These are phyloP conservation scores for Hemichromis elongatus DNA, from an alignment of 2,113 vertebrate genomes.

Conservation along the genomic window DNA sequence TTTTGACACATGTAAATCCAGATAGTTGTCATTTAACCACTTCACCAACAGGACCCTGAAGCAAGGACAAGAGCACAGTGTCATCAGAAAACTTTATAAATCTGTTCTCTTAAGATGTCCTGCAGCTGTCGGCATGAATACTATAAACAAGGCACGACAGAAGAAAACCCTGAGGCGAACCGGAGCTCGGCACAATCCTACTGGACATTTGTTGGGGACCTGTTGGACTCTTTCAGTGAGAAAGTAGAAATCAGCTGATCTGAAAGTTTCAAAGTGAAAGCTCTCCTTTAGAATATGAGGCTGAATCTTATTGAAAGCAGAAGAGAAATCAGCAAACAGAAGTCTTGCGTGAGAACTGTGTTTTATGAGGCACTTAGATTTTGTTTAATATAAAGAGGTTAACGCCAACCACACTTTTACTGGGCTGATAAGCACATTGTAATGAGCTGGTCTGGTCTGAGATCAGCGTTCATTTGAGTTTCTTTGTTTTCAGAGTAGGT, in stretches of 20 bases:
- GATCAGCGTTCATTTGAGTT: not conserved
- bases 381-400: not conserved
- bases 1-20: not conserved
- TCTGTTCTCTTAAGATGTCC: not conserved
- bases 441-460: not conserved
- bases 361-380: not conserved
- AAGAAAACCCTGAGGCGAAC: not conserved
- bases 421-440: not conserved
- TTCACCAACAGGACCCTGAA: not conserved
- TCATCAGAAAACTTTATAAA: not conserved
- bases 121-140: not conserved
- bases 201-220: not conserved
- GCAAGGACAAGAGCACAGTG: not conserved
- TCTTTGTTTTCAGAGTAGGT: not conserved
- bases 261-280: not conserved
- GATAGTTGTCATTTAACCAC: rapidly evolving
- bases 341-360: rapidly evolving
- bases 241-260: not conserved
- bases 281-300: not conserved
- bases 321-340: not conserved
- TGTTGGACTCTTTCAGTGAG: not conserved
- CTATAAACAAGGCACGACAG: not conserved
- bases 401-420: rapidly evolving
- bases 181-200: not conserved
- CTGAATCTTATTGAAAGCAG: rapidly evolving